Base-by-base conservation (phyloP, 2,888 invertebrate genomes). In the Drosophila greeni region DNA sequence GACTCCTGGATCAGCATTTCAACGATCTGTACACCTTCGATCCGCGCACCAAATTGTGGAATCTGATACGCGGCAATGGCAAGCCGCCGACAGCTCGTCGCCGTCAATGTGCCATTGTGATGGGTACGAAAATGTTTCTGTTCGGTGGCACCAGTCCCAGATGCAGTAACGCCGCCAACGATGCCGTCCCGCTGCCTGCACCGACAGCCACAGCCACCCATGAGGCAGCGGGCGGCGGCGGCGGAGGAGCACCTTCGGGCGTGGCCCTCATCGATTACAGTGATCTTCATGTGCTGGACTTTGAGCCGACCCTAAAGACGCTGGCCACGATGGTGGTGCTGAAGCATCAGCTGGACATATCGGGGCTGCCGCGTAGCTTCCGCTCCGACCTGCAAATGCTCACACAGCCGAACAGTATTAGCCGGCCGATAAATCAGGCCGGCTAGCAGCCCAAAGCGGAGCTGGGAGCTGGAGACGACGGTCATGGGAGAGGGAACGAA, bases 91-190 rank as follows among this genome's bases (percentile, higher is more conserved):
- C 92, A 81, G 90, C 91, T 60, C 90, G 94, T 47, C 89, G 95
- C 74, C 90, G 95, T 48, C 97, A 97, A 88, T 95, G 94, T 53
- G 95, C 96, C 86, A 91, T 96, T 82, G 90, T 95, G 45, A 91
- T 94, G 76, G 92, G 91, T 14, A 91, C 93, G 73, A 91, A 92
- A 84, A 91, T 96, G 76, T 97, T 92, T 88, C 89, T 97, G 58
- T 97, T 97, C 90, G 97, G 97, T 47, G 97, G 97, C 39, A 97
- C 97, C 58, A 96, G 95, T 94, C 95, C 88, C 2, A 14, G 62
- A 3, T 39, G 34, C 6, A 31, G 43, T 1, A 1, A 26, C 8
- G 3, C 20, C 11, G 8, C 26, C 12, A 36, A 45, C 20, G 45
- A 47, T 5, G 14, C 14, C 5, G 31, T 9, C 3, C 29, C 29